phyloP scores from a whole-genome alignment of 2,113 vertebrate genomes.

The Pantherophis guttatus region DNA sequence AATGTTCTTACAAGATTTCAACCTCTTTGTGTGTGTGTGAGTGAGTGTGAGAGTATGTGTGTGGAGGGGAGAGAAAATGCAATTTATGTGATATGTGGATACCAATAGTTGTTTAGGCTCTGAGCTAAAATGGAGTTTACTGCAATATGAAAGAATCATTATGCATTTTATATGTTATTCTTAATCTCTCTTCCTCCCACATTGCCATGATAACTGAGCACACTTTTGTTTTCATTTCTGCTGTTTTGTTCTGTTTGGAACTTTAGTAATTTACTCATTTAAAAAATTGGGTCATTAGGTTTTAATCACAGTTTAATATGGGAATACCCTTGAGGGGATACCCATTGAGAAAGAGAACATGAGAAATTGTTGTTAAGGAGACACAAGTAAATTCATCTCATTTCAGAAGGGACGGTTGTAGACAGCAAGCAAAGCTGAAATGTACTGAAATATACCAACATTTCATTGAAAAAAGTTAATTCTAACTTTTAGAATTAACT shows the following conservation, averaged over 20 bases:
- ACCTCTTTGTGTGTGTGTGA: background rate
- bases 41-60: too few species aligned
- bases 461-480: background rate
- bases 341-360: background rate
- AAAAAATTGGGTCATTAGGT: background rate
- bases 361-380: background rate
- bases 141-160: background rate
- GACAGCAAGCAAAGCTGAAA: background rate
- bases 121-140: background rate
- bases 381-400: background rate
- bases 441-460: background rate
- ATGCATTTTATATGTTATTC: background rate
- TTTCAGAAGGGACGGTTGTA: background rate
- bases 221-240: background rate
- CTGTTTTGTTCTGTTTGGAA: background rate
- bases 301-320: background rate
- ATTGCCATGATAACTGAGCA: background rate
- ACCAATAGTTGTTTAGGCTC: background rate
- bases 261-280: background rate
- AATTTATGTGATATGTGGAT: background rate
- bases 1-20: background rate
- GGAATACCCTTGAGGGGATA: too few species aligned
- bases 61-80: fast-evolving
- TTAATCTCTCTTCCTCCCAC: background rate
- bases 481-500: background rate